Conservation (phyloP, 2,888 invertebrate species). For the Epirrhoe tristata region DNA sequence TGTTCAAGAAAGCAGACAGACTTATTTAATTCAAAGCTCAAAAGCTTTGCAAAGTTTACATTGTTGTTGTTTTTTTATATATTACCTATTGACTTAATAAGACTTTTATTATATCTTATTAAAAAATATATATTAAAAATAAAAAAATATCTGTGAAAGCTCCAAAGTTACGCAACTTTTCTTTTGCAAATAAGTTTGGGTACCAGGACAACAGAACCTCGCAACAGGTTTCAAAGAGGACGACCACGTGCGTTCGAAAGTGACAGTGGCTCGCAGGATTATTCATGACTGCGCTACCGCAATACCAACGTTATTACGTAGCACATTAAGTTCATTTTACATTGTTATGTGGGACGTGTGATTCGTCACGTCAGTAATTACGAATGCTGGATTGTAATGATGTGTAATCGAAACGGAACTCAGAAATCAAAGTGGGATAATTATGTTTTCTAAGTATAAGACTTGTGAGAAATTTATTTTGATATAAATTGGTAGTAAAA, state of each 20-base stretch:
- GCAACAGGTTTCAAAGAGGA: conserved; percentile 38
- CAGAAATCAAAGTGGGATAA: conserved; percentile 8
- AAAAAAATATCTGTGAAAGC: conserved; percentile 13
- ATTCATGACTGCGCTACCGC: conserved; percentile 22
- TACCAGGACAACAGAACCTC: conserved; percentile 44
- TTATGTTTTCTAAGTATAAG: too few species aligned
- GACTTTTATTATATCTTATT: too few species aligned
- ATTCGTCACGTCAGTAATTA: conserved; percentile 27
- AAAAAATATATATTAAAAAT: conserved; percentile 6
- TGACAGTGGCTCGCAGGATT: conserved; percentile 45
- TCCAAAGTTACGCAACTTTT: conserved; percentile 26
- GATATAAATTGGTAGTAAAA: too few species aligned
- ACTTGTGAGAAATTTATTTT: conserved; percentile 9
- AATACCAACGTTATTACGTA: conserved; percentile 11
- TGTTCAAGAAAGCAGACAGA: too few species aligned
- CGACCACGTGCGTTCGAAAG: conserved; percentile 46
- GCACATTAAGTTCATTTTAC: conserved; percentile 9
- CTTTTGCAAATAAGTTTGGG: conserved; percentile 19
- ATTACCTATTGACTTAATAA: too few species aligned
- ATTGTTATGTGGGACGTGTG: conserved; percentile 8
- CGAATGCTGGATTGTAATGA: conserved; percentile 28
- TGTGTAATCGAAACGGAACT: conserved; percentile 33
- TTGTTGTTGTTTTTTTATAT: too few species aligned
- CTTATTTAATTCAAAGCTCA: too few species aligned
- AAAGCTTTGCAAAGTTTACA: too few species aligned